A percentile compares a stretch with the other conserved stretches of the same genome.
Evolutionary conservation across 2,888 invertebrate genomes (phyloP).

Genomic region (Arge pagana): DNA sequence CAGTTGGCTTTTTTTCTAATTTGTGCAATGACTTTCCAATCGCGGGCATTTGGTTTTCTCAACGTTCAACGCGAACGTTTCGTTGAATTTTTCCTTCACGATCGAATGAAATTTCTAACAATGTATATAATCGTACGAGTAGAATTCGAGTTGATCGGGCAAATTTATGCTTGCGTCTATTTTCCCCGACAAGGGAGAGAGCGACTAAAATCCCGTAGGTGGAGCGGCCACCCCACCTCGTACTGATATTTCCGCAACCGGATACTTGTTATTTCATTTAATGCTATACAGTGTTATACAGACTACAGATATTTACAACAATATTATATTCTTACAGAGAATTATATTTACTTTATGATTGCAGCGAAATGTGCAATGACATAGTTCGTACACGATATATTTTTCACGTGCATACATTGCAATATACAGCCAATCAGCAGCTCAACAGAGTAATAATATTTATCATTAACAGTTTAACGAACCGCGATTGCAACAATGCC

Average conservation of each 20-base stretch:
- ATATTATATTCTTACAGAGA: conserved; percentile 60
- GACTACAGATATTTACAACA: conserved; percentile 59
- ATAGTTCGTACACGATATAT: conserved; percentile 48
- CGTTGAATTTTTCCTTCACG: no score
- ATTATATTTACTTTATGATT: conserved; percentile 58
- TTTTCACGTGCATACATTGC: conserved; percentile 45
- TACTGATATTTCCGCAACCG: conserved; percentile 54
- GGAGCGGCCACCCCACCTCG: conserved; percentile 59
- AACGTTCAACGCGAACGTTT: no score
- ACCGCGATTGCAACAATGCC: conserved; percentile 56
- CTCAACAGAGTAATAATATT: conserved; percentile 56
- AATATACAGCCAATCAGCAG: conserved; percentile 54
- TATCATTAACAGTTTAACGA: conserved; percentile 54
- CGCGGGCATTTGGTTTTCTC: no score
- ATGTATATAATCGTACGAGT: no score
- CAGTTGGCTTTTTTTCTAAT: no score
- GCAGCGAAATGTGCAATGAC: conserved; percentile 53
- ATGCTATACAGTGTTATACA: conserved; percentile 60
- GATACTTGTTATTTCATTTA: conserved; percentile 58
- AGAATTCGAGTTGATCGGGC: no score
- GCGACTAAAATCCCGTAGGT: conserved; percentile 50
- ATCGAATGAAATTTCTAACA: no score
- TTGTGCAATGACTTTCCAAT: no score
- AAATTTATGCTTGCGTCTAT: conserved; percentile 19
- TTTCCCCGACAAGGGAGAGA: conserved; percentile 30